Percentiles rank a stretch among this genome's conserved stretches.
phyloP scores from a whole-genome alignment of 1,140 invertebrate genomes.

The Apocrypta bakeri region DNA sequence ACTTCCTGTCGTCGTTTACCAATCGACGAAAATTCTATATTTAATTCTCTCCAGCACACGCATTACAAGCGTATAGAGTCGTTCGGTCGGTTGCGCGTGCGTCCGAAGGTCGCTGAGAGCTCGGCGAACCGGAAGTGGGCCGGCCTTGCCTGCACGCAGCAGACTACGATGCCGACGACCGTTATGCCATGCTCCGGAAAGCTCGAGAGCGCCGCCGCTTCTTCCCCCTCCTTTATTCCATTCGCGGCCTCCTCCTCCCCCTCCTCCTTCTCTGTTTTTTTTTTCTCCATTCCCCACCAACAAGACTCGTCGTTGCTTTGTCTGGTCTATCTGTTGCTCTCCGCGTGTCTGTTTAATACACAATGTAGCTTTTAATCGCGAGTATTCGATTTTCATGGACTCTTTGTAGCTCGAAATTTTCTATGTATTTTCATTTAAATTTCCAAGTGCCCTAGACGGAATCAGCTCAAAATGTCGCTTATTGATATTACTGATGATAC shows the following conservation, averaged over 20 bases:
- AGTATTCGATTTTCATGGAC: too few species aligned
- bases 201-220: constrained; percentile 32
- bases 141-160: constrained; percentile 64
- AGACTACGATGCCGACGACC: constrained; percentile 57
- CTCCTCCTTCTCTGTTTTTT: background rate
- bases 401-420: too few species aligned
- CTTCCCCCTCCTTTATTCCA: background rate
- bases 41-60: too few species aligned
- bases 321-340: background rate
- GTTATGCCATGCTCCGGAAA: constrained; percentile 61
- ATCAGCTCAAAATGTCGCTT: too few species aligned
- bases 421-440: too few species aligned
- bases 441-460: too few species aligned
- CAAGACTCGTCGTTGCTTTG: background rate
- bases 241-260: background rate
- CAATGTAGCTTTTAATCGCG: too few species aligned
- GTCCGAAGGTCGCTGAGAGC: constrained; percentile 67
- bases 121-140: constrained; percentile 69
- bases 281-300: background rate
- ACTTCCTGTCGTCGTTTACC: background rate
- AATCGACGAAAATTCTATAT: too few species aligned
- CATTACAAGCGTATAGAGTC: too few species aligned
- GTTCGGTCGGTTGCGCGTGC: constrained; percentile 53
- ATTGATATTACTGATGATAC: too few species aligned
- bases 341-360: too few species aligned